Percentiles rank a stretch among this genome's conserved stretches.
Conservation (phyloP, 2,888 invertebrate species). For the Pollenia labialis region DNA sequence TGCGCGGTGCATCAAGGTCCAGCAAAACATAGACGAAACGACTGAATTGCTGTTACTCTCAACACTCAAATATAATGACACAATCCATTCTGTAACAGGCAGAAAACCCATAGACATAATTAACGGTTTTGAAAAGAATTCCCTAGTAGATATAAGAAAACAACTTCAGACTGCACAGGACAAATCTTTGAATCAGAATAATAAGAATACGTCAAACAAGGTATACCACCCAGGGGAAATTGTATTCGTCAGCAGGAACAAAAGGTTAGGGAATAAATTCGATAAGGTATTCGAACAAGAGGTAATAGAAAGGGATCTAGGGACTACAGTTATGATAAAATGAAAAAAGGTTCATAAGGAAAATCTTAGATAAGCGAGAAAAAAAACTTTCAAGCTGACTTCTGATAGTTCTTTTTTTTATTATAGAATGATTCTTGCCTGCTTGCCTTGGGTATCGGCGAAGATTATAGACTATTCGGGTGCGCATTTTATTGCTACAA, state of each 20-base stretch:
- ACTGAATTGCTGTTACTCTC: slow-evolving; percentile 51
- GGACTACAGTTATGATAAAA: too few relatives aligned
- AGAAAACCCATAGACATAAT: slow-evolving; percentile 26
- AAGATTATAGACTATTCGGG: background rate
- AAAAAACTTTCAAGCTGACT: background rate
- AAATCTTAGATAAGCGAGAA: too few relatives aligned
- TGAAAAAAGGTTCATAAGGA: too few relatives aligned
- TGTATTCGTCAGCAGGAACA: slow-evolving; percentile 36
- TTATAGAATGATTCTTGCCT: too few relatives aligned
- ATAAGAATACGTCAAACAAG: background rate
- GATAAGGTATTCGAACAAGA: slow-evolving; percentile 4
- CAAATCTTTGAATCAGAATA: background rate
- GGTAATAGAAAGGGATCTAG: too few relatives aligned
- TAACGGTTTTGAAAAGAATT: background rate
- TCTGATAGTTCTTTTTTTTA: too few relatives aligned
- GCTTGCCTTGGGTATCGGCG: too few relatives aligned
- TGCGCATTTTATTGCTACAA: too few relatives aligned
- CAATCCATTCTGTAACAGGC: slow-evolving; percentile 57
- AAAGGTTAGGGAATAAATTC: slow-evolving; percentile 8
- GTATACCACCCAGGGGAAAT: slow-evolving; percentile 21
- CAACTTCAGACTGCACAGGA: background rate
- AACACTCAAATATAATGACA: slow-evolving; percentile 58
- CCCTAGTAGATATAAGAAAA: background rate
- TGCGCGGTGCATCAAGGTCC: slow-evolving; percentile 50
- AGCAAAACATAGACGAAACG: slow-evolving; percentile 49